These are phyloP conservation scores for Calypte anna DNA, from an alignment of 2,113 vertebrate species.

Conservation along the genomic window DNA sequence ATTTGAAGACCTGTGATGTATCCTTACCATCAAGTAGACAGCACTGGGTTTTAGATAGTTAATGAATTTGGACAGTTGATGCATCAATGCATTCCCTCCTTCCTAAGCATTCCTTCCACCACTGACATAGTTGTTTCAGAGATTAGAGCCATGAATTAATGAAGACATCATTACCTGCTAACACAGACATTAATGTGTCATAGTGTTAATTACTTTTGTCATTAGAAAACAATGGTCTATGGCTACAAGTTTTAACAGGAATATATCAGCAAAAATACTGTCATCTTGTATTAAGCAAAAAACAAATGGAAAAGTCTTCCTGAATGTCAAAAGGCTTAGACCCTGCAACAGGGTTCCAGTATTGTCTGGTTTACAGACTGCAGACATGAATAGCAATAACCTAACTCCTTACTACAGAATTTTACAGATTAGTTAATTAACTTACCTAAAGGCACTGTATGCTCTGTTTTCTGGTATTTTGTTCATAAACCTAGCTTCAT, in stretches of 20 bases:
- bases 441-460: neutral
- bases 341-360: rapidly evolving
- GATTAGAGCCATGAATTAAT: constrained; percentile 33
- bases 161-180: constrained; percentile 54
- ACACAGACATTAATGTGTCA: constrained; percentile 33
- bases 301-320: neutral
- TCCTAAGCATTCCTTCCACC: constrained; percentile 10
- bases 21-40: neutral
- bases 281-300: neutral
- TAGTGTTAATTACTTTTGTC: constrained; percentile 53
- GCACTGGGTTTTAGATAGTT: neutral
- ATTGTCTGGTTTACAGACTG: neutral
- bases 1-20: neutral
- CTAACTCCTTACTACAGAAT: neutral
- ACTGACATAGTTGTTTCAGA: constrained; percentile 34
- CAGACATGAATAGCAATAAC: neutral
- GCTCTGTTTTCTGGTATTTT: neutral
- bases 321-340: neutral
- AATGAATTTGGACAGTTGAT: constrained; percentile 27
- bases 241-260: neutral
- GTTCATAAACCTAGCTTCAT: neutral
- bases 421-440: neutral
- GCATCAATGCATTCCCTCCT: constrained; percentile 8
- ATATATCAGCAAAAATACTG: neutral
- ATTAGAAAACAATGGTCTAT: constrained; percentile 44